phyloP scores from a whole-genome alignment of 2,797 vertebrate genomes.

The Helarctos malayanus region DNA sequence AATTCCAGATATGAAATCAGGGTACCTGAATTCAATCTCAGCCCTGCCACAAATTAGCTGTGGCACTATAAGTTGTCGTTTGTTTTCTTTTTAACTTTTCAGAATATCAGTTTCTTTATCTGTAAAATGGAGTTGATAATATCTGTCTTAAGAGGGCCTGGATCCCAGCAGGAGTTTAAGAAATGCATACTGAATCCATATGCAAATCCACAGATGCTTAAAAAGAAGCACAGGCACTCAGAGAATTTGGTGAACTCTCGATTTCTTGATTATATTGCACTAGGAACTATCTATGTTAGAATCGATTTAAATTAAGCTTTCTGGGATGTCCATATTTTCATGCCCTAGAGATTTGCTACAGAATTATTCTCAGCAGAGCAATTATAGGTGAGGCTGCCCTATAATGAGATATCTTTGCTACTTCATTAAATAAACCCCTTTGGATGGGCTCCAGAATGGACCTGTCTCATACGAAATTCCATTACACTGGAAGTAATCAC shows the following conservation, averaged over 20 bases:
- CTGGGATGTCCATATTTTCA: slow-evolving; percentile 77
- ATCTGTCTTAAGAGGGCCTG: background rate
- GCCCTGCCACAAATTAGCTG: background rate
- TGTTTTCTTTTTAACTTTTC: background rate
- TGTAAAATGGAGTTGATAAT: background rate
- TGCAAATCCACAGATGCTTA: background rate
- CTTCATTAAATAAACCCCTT: slow-evolving; percentile 84
- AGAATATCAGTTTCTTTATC: background rate
- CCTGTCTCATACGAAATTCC: slow-evolving; percentile 83
- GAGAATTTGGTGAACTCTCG: slow-evolving; percentile 53
- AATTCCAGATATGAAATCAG: background rate
- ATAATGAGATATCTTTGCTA: slow-evolving; percentile 83
- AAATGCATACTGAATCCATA: background rate
- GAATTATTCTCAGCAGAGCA: slow-evolving; percentile 84
- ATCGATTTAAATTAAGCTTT: slow-evolving; percentile 79
- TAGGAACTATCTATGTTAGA: slow-evolving; percentile 68
- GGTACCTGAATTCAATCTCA: background rate
- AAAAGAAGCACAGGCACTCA: background rate
- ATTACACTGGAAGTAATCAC: slow-evolving; percentile 80
- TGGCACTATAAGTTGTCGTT: background rate
- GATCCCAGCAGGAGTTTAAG: background rate
- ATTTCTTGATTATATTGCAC: slow-evolving; percentile 59
- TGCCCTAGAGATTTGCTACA: slow-evolving; percentile 75
- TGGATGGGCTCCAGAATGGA: slow-evolving; percentile 79
- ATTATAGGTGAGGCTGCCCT: slow-evolving; percentile 84